phyloP scores from a whole-genome alignment of 2,888 invertebrate genomes.

The Phasia obesa region DNA sequence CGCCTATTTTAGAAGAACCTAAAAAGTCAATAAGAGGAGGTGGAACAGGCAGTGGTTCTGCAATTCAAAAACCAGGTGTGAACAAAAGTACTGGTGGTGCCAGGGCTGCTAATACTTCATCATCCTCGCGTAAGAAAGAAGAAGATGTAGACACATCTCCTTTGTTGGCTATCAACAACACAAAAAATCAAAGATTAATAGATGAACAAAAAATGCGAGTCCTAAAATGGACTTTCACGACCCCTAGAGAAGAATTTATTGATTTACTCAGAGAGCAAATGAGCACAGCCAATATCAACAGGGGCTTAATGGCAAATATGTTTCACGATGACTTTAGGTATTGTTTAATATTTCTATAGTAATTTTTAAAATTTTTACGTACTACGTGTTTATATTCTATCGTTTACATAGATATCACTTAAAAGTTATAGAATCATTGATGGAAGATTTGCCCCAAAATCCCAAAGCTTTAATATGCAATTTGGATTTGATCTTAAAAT shows the following conservation, averaged over 20 bases:
- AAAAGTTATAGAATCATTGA: slow-evolving; percentile 95
- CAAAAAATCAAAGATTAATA: slow-evolving; percentile 95
- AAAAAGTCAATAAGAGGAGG: slow-evolving; percentile 81
- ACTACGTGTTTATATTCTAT: neutral
- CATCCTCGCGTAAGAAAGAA: slow-evolving; percentile 88
- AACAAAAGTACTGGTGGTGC: slow-evolving; percentile 70
- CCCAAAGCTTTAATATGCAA: slow-evolving; percentile 92
- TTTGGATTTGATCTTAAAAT: slow-evolving; percentile 96
- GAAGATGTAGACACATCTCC: slow-evolving; percentile 93
- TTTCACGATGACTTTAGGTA: slow-evolving; percentile 96
- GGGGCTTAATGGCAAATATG: slow-evolving; percentile 93
- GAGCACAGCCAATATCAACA: slow-evolving; percentile 93
- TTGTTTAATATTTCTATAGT: neutral
- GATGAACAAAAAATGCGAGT: slow-evolving; percentile 97
- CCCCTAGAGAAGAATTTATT: slow-evolving; percentile 96
- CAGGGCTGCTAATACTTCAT: slow-evolving; percentile 79
- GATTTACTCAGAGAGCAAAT: slow-evolving; percentile 96
- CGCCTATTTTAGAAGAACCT: slow-evolving; percentile 83
- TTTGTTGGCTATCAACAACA: slow-evolving; percentile 90
- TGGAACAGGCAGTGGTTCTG: slow-evolving; percentile 72
- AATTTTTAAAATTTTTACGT: neutral
- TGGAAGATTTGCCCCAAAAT: slow-evolving; percentile 91
- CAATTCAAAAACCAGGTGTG: slow-evolving; percentile 71
- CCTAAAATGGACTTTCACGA: slow-evolving; percentile 97
- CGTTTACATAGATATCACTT: slow-evolving; percentile 90